Conservation (phyloP, 2,797 vertebrate genomes). For the Hoplostethus atlanticus region DNA sequence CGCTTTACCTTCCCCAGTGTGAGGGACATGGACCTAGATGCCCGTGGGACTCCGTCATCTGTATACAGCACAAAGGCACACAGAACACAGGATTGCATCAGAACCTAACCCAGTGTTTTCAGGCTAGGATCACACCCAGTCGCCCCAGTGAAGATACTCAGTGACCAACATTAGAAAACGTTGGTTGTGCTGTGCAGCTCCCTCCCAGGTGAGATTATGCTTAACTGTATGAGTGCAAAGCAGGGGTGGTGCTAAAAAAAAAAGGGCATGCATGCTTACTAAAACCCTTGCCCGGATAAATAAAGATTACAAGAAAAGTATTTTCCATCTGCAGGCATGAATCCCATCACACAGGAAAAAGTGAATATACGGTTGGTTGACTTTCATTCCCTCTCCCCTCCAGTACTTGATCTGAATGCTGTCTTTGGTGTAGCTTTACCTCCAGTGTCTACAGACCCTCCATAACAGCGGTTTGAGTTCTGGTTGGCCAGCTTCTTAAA, state of each 20-base stretch:
- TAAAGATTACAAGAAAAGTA: neutral
- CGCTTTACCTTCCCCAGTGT: slow-evolving; percentile 94
- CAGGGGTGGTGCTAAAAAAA: neutral
- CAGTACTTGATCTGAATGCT: neutral
- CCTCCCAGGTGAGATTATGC: no score
- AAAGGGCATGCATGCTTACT: neutral
- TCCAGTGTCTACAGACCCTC: slow-evolving; percentile 87
- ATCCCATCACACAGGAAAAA: neutral
- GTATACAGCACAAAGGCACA: slow-evolving; percentile 49
- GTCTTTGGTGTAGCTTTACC: slow-evolving; percentile 61
- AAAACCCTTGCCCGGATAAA: slow-evolving; percentile 4
- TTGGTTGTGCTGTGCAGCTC: no score
- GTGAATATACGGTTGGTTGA: neutral
- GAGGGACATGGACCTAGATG: slow-evolving; percentile 95
- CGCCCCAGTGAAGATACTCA: slow-evolving; percentile 8
- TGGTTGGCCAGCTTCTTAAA: slow-evolving; percentile 98
- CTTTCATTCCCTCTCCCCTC: neutral
- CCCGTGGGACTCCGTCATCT: slow-evolving; percentile 95
- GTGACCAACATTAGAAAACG: neutral
- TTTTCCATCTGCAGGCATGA: neutral
- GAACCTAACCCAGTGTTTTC: neutral
- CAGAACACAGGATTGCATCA: slow-evolving; percentile 10
- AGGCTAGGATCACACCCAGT: neutral
- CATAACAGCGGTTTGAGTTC: slow-evolving; percentile 95
- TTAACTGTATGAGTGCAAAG: no score